Base-by-base conservation (phyloP, 2,888 invertebrate genomes). In the Drosophila demipolita region DNA sequence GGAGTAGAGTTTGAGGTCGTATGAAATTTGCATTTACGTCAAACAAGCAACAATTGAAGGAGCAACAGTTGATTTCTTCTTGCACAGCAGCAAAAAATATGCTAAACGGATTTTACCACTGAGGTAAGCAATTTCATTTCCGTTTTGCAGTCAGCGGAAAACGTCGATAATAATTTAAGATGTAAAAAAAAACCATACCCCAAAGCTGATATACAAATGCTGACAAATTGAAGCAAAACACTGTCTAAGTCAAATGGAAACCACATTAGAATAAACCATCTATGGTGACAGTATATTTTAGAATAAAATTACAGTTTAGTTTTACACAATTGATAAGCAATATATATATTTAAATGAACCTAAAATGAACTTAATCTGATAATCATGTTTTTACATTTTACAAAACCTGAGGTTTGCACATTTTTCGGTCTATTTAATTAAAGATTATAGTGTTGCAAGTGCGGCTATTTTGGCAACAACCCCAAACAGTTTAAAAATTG, bases 71-170 rank as follows among this genome's bases (percentile, higher is more conserved):
- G 74, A 73, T 60, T 67, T 57, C 48, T 45, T 40, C 54, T 35
- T 20, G 36, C 32, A 29, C 48, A 35, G 52, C 48, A 53, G 17
- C 38, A 49, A 40, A 63, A 63, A 78, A 52, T 73, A 64, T 78
- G 58, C 40, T 50, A 78, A 67, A 65, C 52, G 32, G 33, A 49
- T 62, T 54, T 49, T 32, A 29, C 65, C 52, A 59, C 42, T 49
- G 42, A 45, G 68, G 75, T 63, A 60, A 38, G 64, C 73, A 88
- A 79, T 82, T 76, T 60, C 69, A 79, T 69, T 78, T 85, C n/a
- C 33, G 49, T 64, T 49, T 53, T 52, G 3, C 38, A 55, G 8
- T n/a, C 33, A 53, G 20, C 35, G 32, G n/a, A 5, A 42, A 50
- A 5, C 0, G 38, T 2, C 2, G n/a, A 12, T 35, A 52, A 15